A percentile compares a stretch with the other conserved stretches of the same genome.
phyloP scores from a whole-genome alignment of 53 echinoderm and acorn worm genomes.

The Glandiceps talaboti region DNA sequence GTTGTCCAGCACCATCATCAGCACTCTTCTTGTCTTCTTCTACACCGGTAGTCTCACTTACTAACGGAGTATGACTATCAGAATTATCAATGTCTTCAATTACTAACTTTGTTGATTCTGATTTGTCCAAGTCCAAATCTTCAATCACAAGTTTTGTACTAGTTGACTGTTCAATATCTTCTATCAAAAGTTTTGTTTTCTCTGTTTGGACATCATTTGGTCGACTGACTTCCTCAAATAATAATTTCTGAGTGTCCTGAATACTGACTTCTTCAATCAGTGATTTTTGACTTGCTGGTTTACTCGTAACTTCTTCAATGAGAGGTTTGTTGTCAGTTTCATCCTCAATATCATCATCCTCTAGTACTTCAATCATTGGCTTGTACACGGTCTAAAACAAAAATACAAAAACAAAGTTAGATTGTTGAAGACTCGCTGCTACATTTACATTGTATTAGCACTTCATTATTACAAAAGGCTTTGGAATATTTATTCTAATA shows the following conservation, averaged over 20 bases:
- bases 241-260: background rate
- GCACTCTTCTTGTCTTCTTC: too few relatives aligned
- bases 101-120: conserved; percentile 12
- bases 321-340: background rate
- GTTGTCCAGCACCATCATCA: too few relatives aligned
- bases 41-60: background rate
- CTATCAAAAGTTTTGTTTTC: conserved; percentile 28
- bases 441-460: conserved; percentile 20
- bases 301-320: background rate
- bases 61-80: background rate
- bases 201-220: background rate
- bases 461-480: background rate
- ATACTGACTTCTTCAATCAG: background rate
- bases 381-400: background rate
- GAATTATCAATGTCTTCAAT: conserved; percentile 9
- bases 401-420: too few relatives aligned
- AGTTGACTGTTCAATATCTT: too few relatives aligned
- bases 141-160: too few relatives aligned
- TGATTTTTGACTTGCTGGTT: background rate
- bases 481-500: too few relatives aligned
- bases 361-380: background rate
- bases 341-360: conserved; percentile 2
- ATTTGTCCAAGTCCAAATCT: conserved; percentile 1
- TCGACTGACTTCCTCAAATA: conserved; percentile 2
- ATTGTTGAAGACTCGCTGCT: too few relatives aligned